These are phyloP conservation scores for Anguilla anguilla DNA, from an alignment of 2,797 vertebrate genomes.

Conservation along the genomic window DNA sequence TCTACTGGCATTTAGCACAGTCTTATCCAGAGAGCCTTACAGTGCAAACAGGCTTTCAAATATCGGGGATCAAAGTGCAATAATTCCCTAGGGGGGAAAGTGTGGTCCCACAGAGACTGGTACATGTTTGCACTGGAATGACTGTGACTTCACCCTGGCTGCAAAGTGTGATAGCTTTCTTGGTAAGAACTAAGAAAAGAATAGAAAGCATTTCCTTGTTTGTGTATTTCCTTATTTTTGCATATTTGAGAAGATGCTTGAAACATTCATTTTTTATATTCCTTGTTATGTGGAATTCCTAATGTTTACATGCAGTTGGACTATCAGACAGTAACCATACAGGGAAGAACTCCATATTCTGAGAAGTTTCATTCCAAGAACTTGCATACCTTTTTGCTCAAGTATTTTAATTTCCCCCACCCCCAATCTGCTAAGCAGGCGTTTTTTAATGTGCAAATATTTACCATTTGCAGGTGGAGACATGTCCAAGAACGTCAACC, in stretches of 20 bases:
- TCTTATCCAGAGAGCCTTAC: not conserved
- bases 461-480: conserved; percentile 82
- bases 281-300: not conserved
- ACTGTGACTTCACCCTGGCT: not conserved
- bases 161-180: not conserved
- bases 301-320: not conserved
- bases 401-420: not conserved
- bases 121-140: not conserved
- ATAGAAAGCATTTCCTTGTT: too few species aligned
- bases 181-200: not conserved
- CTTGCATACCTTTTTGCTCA: not conserved
- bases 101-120: not conserved
- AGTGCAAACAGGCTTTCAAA: not conserved
- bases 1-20: not conserved
- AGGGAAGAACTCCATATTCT: not conserved
- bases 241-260: not conserved
- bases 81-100: not conserved
- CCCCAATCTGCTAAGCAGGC: not conserved
- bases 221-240: not conserved
- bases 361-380: not conserved
- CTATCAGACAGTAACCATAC: not conserved
- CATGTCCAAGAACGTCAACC: conserved; percentile 99
- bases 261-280: not conserved
- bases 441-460: not conserved
- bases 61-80: not conserved